phyloP scores from a whole-genome alignment of 1,140 invertebrate genomes.

The Holotrichia oblita region DNA sequence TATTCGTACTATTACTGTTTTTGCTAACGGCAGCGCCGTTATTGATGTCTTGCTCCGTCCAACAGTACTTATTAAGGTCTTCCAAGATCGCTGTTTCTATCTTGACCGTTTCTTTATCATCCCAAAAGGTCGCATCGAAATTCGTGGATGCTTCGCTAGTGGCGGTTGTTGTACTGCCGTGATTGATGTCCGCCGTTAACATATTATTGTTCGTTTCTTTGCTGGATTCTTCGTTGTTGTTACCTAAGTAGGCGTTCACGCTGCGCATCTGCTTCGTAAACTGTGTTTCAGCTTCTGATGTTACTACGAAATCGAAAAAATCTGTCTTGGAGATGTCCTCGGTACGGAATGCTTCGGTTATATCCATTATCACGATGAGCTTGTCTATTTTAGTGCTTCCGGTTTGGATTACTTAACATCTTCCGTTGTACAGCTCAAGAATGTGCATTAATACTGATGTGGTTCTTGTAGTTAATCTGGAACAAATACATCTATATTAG shows the following conservation, averaged over 20 bases:
- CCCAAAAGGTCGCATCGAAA: constrained; percentile 76
- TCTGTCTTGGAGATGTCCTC: constrained; percentile 81
- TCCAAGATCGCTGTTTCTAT: constrained; percentile 78
- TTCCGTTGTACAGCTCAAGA: constrained; percentile 17
- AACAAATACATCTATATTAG: constrained; percentile 5
- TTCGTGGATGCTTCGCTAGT: constrained; percentile 59
- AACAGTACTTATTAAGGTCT: constrained; percentile 83
- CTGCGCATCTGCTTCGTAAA: constrained; percentile 71
- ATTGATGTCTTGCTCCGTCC: constrained; percentile 72
- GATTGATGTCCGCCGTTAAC: constrained; percentile 57
- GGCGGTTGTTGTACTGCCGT: constrained; percentile 60
- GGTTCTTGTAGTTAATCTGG: constrained; percentile 33
- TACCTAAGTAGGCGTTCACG: constrained; percentile 69
- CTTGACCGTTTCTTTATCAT: constrained; percentile 73
- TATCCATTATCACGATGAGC: constrained; percentile 70
- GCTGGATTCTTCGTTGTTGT: constrained; percentile 62
- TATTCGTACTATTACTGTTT: constrained; percentile 61
- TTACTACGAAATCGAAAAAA: constrained; percentile 88
- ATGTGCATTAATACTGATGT: constrained; percentile 27
- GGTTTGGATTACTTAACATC: constrained; percentile 21
- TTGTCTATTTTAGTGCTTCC: constrained; percentile 2
- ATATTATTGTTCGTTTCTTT: constrained; percentile 77
- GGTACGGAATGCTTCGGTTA: constrained; percentile 79
- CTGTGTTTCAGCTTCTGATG: constrained; percentile 69
- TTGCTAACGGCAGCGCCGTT: constrained; percentile 63